Evolutionary conservation across 2,888 invertebrate species (phyloP), one percentile per base, ranked within the genome.

Genomic region (Mycalesis mineus): DNA sequence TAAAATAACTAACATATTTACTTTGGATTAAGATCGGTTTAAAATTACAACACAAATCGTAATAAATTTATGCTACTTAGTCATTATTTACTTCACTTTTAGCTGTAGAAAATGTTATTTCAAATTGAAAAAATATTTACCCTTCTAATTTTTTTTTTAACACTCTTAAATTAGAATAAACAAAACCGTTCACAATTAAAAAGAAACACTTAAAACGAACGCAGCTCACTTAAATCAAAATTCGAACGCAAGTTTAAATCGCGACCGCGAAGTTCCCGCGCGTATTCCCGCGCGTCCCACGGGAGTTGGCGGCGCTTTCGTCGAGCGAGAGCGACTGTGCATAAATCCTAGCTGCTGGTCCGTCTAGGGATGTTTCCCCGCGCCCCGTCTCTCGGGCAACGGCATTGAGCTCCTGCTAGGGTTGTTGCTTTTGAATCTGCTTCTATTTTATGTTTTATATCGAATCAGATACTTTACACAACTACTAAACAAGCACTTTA

Each of bases 351-450:
- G 67, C 64, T 68, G 68, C 67, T 66, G 68, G 62, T 65, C 65
- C 66, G 55, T 58, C 74, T 63, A 56, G 64, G 71, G 71, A 72
- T 69, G 61, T 64, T 58, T 60, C 64, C 65, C 66, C 65, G 64
- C 67, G 67, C 69, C 70, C 63, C 75, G 78, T 78, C 72, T 70
- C 80, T 77, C 60, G 71, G 80, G 80, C 72, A 78, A 78, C 80
- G 76, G 70, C 74, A 78, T 73, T 76, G 78, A 80, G 71, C 68
- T 60, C 65, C 61, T 22, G 37, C 1, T 45, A 53, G 53, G 53
- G 22, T 9, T 42, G 41, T 13, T 28, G 13, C 36, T 17, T 41
- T 11, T 1, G 1, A 14, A 8, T 3, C 7, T 8, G 13, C 8
- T 28, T 31, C 7, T 14, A 29, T 8, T 14, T 7, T 6, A 37